Evolutionary conservation across 2,113 vertebrate species (phyloP).

Genomic region (Laticauda colubrina): DNA sequence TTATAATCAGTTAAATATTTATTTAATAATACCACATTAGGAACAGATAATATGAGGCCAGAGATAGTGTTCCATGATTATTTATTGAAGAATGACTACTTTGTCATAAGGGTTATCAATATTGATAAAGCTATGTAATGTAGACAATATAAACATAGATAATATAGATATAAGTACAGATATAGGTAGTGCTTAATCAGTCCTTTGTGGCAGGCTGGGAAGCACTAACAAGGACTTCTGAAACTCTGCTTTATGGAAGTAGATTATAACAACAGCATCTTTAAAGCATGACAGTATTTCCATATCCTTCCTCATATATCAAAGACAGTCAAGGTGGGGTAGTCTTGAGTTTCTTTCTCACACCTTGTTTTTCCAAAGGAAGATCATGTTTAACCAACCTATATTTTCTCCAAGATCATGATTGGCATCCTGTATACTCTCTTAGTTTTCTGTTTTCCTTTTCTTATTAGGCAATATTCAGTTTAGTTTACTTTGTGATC

Average conservation of each 20-base stretch:
- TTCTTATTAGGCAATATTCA: background rate
- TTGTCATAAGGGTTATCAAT: background rate
- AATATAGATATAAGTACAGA: background rate
- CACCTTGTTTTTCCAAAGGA: background rate
- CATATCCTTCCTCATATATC: background rate
- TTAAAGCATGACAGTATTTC: background rate
- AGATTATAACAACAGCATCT: background rate
- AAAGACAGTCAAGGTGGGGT: background rate
- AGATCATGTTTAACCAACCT: background rate
- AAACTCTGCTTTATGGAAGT: background rate
- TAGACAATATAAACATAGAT: background rate
- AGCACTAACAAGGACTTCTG: background rate
- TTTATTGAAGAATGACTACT: background rate
- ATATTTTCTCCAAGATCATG: background rate
- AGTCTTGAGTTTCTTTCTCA: background rate
- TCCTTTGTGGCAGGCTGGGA: background rate
- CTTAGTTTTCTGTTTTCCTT: background rate
- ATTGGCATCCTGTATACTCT: background rate
- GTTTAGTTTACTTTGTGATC: background rate
- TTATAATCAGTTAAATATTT: background rate
- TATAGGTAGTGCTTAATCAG: background rate
- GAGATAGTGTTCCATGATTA: background rate
- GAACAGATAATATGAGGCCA: background rate
- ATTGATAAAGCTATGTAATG: background rate
- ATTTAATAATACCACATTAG: background rate